Conservation (phyloP, 1,140 invertebrate species). For the Ceratina australensis region DNA sequence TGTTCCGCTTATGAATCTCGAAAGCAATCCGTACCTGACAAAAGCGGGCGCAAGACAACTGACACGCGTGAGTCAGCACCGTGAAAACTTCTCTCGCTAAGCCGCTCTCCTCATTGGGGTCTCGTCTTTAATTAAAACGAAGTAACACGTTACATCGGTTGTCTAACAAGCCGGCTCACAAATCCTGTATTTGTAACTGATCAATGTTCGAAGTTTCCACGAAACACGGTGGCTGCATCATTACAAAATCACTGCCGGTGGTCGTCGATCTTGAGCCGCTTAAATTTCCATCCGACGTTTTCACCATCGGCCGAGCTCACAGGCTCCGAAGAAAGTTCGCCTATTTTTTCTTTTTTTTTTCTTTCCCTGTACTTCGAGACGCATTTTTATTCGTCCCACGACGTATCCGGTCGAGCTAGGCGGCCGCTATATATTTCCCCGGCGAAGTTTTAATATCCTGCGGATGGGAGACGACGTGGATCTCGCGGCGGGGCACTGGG, state of each 20-base stretch:
- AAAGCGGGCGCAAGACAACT: slow-evolving; percentile 26
- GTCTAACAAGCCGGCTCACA: no score
- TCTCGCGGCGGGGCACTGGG: slow-evolving; percentile 15
- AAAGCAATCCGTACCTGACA: slow-evolving; percentile 49
- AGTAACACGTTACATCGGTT: no score
- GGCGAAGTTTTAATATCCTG: slow-evolving; percentile 56
- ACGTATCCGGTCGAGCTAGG: slow-evolving; percentile 17
- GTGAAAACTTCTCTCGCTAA: no score
- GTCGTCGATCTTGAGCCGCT: neutral
- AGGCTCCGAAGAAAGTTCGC: slow-evolving; percentile 6
- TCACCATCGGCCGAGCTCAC: neutral
- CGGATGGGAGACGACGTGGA: slow-evolving; percentile 28
- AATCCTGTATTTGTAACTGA: neutral
- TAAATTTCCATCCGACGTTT: neutral
- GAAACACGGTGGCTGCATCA: neutral
- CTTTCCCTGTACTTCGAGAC: neutral
- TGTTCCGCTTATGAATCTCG: slow-evolving; percentile 52
- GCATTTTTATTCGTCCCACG: slow-evolving; percentile 43
- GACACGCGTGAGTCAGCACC: no score
- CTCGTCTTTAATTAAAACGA: no score
- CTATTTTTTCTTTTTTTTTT: neutral
- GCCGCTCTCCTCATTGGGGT: no score
- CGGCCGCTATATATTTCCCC: slow-evolving; percentile 15
- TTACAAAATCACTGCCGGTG: neutral
- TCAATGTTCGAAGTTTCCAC: neutral